A percentile compares a stretch with the other conserved stretches of the same genome.
Evolutionary conservation across 2,797 vertebrate species (phyloP).

Genomic region (Scarus forsteni): DNA sequence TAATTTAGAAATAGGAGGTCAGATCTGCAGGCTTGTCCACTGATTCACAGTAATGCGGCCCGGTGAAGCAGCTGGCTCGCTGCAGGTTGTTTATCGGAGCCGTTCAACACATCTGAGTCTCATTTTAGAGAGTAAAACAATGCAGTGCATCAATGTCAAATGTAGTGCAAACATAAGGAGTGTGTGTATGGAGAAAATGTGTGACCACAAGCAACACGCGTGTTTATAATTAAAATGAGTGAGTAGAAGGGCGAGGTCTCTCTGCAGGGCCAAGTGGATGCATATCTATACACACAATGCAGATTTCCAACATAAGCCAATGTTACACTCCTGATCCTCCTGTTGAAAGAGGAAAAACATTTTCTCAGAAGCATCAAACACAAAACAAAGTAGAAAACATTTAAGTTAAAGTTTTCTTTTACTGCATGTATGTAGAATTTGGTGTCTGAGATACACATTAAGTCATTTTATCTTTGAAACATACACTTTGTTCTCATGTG

Average conservation of each 20-base stretch:
- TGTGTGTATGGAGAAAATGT: slow-evolving; percentile 16
- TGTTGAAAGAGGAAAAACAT: background rate
- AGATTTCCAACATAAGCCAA: slow-evolving; percentile 15
- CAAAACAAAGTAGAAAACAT: too few species aligned
- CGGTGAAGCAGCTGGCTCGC: slow-evolving; percentile 58
- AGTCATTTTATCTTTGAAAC: too few species aligned
- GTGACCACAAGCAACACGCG: slow-evolving; percentile 58
- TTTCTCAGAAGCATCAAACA: slow-evolving; percentile 12
- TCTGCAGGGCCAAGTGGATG: slow-evolving; percentile 54
- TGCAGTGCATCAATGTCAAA: slow-evolving; percentile 73
- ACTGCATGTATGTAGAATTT: too few species aligned
- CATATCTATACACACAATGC: slow-evolving; percentile 28
- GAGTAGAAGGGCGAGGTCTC: slow-evolving; percentile 69
- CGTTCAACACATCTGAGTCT: slow-evolving; percentile 76
- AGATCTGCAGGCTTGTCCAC: slow-evolving; percentile 50
- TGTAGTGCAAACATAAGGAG: slow-evolving; percentile 63
- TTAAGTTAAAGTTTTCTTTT: too few species aligned
- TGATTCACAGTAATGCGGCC: slow-evolving; percentile 41
- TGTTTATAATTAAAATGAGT: slow-evolving; percentile 81
- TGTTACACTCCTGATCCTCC: slow-evolving; percentile 5
- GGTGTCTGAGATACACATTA: too few species aligned
- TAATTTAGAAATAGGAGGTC: slow-evolving; percentile 49
- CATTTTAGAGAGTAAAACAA: slow-evolving; percentile 76
- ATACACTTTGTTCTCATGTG: too few species aligned
- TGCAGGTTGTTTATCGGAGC: slow-evolving; percentile 75